A percentile compares a stretch with the other conserved stretches of the same genome.
Conservation (phyloP, 2,888 invertebrate species). For the Brachycybe producta region DNA sequence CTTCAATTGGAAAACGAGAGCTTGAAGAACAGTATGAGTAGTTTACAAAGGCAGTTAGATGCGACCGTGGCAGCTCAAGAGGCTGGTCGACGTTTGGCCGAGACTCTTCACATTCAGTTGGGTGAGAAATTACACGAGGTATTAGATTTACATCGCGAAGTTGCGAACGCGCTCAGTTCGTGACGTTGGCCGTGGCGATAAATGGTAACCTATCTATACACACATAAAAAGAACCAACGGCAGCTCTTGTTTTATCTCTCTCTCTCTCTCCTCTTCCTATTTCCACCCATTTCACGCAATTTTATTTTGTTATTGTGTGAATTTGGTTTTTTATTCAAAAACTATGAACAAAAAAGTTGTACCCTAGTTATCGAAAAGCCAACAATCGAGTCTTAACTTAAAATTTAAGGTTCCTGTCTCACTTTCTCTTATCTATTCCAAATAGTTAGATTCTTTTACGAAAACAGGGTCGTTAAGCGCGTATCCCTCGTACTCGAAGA, state of each 20-base stretch:
- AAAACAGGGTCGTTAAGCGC: too few species aligned
- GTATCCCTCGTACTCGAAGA: too few species aligned
- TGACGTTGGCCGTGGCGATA: constrained; percentile 40
- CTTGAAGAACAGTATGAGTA: constrained; percentile 51
- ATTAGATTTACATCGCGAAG: constrained; percentile 68
- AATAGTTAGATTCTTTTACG: too few species aligned
- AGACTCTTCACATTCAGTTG: constrained; percentile 69
- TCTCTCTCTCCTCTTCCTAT: background rate
- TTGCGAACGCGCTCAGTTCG: constrained; percentile 65
- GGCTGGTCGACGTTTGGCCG: constrained; percentile 63
- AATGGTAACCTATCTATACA: background rate
- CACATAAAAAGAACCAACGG: background rate
- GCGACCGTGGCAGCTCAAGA: constrained; percentile 65
- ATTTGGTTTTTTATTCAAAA: background rate
- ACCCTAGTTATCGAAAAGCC: too few species aligned
- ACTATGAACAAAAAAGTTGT: too few species aligned
- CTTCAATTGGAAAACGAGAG: constrained; percentile 52
- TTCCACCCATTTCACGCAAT: background rate
- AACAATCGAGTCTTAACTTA: too few species aligned
- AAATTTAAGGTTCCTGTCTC: too few species aligned
- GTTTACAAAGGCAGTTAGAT: constrained; percentile 63
- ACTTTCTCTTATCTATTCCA: too few species aligned
- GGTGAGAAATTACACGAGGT: constrained; percentile 65
- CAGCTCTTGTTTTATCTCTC: too few species aligned
- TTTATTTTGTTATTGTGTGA: background rate